A percentile compares a stretch with the other conserved stretches of the same genome.
These are phyloP conservation scores for Akabosia matsudoensis DNA, from an alignment of 1,140 invertebrate genomes.

Conservation along the genomic window DNA sequence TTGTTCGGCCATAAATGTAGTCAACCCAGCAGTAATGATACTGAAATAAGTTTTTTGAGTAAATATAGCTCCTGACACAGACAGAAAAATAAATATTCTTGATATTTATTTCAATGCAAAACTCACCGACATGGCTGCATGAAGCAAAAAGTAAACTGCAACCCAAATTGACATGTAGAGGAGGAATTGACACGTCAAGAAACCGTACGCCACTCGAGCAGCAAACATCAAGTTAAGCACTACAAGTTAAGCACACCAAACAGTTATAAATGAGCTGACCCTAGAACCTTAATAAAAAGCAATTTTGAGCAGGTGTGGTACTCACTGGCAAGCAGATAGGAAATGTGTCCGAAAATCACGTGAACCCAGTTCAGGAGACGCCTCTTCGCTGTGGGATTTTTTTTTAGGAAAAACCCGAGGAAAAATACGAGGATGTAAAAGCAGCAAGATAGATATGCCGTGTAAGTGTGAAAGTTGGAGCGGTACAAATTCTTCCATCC, in stretches of 20 bases:
- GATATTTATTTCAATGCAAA: neutral
- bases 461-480: neutral
- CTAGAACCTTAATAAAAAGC: neutral
- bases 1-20: neutral
- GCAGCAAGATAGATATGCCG: neutral
- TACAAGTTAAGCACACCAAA: neutral
- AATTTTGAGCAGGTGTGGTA: neutral
- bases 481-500: neutral
- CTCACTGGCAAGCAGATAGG: neutral
- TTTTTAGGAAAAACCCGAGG: neutral
- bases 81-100: neutral
- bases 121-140: neutral
- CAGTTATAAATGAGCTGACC: neutral
- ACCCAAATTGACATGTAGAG: neutral
- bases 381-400: neutral
- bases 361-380: neutral
- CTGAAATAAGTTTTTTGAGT: neutral
- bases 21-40: slow-evolving; percentile 17
- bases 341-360: neutral
- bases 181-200: neutral
- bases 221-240: neutral
- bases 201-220: neutral
- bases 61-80: neutral
- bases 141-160: neutral
- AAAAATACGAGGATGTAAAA: neutral